Evolutionary conservation across 2,113 vertebrate genomes (phyloP).

Genomic region (Cheirogaleus medius): DNA sequence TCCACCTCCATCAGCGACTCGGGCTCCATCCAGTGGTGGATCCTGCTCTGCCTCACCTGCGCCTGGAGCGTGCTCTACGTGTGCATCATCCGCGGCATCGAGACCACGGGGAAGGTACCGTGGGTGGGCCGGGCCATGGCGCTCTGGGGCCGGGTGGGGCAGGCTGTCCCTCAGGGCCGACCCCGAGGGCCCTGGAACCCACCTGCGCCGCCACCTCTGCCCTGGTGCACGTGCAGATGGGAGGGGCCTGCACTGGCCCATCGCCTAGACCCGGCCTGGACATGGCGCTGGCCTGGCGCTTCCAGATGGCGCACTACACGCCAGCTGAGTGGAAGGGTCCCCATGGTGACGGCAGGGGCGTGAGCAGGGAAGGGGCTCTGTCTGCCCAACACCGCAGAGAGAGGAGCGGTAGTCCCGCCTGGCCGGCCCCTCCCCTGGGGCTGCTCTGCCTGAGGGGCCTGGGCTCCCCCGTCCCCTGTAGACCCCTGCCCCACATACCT

Average conservation of each 20-base stretch:
- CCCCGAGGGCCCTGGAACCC: background rate
- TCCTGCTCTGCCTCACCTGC: conserved; percentile 88
- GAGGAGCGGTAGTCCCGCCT: too few species aligned
- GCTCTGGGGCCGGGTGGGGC: background rate
- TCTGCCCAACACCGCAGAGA: too few species aligned
- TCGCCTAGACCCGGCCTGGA: fast-evolving
- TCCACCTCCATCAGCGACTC: conserved; percentile 87
- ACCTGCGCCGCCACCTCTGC: background rate
- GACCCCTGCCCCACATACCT: too few species aligned
- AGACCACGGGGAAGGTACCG: conserved; percentile 95
- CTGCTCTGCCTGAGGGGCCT: too few species aligned
- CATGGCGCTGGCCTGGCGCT: background rate
- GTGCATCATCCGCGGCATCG: conserved; percentile 92
- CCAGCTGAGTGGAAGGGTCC: too few species aligned
- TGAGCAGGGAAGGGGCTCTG: too few species aligned
- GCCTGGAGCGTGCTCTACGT: conserved; percentile 91
- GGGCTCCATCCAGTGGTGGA: conserved; percentile 91
- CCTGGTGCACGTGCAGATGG: background rate
- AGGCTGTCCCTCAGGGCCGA: background rate
- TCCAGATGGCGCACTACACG: background rate
- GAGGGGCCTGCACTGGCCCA: background rate
- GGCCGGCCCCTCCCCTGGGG: too few species aligned
- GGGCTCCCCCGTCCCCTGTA: too few species aligned
- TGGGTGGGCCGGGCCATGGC: fast-evolving
- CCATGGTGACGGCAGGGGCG: too few species aligned